Evolutionary conservation across 1,140 invertebrate genomes (phyloP).

Genomic region (Drosophila carrolli): DNA sequence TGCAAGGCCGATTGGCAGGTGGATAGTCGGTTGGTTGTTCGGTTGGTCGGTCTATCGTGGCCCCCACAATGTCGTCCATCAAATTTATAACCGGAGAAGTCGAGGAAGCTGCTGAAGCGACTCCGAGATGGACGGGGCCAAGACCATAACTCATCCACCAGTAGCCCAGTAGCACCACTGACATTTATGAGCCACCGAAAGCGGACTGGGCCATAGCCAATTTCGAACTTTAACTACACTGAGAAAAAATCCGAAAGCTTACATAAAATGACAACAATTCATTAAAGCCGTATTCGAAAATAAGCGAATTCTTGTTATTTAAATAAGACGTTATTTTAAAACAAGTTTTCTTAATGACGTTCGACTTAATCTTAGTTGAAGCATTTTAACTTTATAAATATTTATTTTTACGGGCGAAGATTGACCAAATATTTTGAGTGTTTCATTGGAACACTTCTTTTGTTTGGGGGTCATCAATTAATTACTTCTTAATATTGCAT

Average conservation of each 20-base stretch:
- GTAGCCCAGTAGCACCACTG: slow-evolving; percentile 24
- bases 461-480: slow-evolving; percentile 14
- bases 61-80: slow-evolving; percentile 39
- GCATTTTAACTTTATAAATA: slow-evolving; percentile 13
- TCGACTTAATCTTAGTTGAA: slow-evolving; percentile 18
- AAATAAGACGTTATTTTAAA: slow-evolving; percentile 16
- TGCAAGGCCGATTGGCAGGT: slow-evolving; percentile 29
- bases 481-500: not conserved
- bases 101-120: slow-evolving; percentile 16
- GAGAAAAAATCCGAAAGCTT: not conserved
- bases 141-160: slow-evolving; percentile 38
- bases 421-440: slow-evolving; percentile 19
- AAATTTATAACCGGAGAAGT: slow-evolving; percentile 46
- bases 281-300: not conserved
- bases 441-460: not conserved
- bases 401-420: slow-evolving; percentile 2
- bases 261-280: not conserved
- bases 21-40: not conserved
- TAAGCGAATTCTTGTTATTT: slow-evolving; percentile 4
- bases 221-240: slow-evolving; percentile 22
- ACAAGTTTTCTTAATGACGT: slow-evolving; percentile 19
- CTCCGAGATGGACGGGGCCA: slow-evolving; percentile 18
- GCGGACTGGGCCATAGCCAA: slow-evolving; percentile 30
- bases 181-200: slow-evolving; percentile 55
- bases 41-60: slow-evolving; percentile 9